A percentile compares a stretch with the other conserved stretches of the same genome.
Conservation (phyloP, 1,140 invertebrate genomes). For the Brachionus asplanchnoidis region DNA sequence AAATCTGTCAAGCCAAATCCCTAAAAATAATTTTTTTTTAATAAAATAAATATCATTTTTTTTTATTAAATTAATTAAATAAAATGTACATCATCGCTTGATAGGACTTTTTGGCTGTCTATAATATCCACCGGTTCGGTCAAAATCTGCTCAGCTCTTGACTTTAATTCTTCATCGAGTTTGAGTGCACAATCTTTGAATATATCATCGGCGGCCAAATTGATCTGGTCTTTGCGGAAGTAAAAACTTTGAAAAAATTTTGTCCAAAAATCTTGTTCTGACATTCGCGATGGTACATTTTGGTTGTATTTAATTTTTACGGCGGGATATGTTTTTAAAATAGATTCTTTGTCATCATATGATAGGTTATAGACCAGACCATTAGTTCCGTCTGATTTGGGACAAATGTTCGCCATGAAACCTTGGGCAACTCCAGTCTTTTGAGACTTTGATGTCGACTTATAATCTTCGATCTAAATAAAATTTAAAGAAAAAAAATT, state of each 20-base stretch:
- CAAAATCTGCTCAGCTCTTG: background rate
- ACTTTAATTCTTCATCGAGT: conserved; percentile 68
- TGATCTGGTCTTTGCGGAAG: conserved; percentile 91
- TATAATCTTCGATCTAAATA: conserved; percentile 35
- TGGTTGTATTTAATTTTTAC: conserved; percentile 94
- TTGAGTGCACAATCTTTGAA: conserved; percentile 94
- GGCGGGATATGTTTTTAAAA: conserved; percentile 96
- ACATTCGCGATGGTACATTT: conserved; percentile 88
- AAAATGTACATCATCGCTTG: conserved; percentile 14
- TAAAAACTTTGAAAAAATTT: conserved; percentile 99
- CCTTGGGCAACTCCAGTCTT: conserved; percentile 21
- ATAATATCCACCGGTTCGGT: conserved; percentile 29
- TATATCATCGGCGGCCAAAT: conserved; percentile 74
- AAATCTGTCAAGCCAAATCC: conserved; percentile 41
- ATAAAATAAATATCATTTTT: background rate
- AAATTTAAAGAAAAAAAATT: conserved; percentile 60
- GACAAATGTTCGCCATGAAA: conserved; percentile 74
- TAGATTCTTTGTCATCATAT: conserved; percentile 89
- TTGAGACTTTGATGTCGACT: background rate
- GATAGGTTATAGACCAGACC: conserved; percentile 90
- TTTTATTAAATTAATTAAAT: background rate
- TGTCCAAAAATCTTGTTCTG: conserved; percentile 96
- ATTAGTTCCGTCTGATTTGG: conserved; percentile 92
- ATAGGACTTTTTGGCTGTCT: conserved; percentile 18
- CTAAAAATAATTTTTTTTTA: background rate